Base-by-base conservation (phyloP, 2,888 invertebrate genomes). In the Philhelius pedissequus region DNA sequence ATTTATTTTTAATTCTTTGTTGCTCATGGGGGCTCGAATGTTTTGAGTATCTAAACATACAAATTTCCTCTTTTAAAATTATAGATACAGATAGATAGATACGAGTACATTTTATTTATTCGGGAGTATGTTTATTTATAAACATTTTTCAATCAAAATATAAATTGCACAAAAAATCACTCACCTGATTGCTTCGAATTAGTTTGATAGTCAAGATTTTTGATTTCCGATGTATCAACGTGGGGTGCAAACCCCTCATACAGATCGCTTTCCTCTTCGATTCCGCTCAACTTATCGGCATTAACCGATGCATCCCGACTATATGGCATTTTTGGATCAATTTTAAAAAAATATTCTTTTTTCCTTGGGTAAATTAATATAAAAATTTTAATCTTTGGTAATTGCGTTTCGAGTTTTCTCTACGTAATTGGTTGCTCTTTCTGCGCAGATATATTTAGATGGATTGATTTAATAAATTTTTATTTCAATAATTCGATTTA, bases 231-330 rank as follows among this genome's bases (percentile, higher is more conserved):
- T 70, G 95, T 94, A 91, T 96, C 96, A 86, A 97, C 96, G 91
- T 96, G 95, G 78, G 95, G 94, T 86, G 96, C 95, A 91, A 95
- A 97, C 77, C 95, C 95, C 92, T 95, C 95, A 89, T 95, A 95
- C 89, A 95, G 93, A 91, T 95, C 95, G 87, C 94, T 94, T 92
- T 95, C 95, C 92, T 95, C 95, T 92, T 95, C 95, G 91, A 95
- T 94, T 88, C 94, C 94, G 88, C 95, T 94, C 93, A 95, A 92
- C 94, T 95, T 95, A 89, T 94, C 95, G 92, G 94, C 93, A 87
- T 90, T 91, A 71, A 90, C 89, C 89, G 91, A 90, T 78, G 91
- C 88, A 86, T 89, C 89, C 80, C 92, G 91, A 88, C 89, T 90
- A 86, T 89, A 90, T 86, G 92, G 91, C 92, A 92, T 92, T 87